A percentile compares a stretch with the other conserved stretches of the same genome.
Evolutionary conservation across 2,888 invertebrate genomes (phyloP).

Genomic region (Zygogramma bicolorata): DNA sequence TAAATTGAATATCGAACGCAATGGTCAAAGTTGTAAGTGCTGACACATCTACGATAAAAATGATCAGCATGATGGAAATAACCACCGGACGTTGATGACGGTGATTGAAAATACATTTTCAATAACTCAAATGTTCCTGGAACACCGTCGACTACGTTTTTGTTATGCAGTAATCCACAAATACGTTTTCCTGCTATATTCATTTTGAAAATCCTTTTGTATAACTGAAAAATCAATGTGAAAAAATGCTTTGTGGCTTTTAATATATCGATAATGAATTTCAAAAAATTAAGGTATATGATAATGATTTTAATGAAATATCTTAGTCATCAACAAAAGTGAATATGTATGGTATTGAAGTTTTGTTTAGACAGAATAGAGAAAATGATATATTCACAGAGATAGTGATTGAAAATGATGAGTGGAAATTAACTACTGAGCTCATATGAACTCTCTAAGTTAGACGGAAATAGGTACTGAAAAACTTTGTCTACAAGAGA

Average conservation of each 20-base stretch:
- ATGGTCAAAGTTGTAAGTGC: no score
- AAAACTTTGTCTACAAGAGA: conserved; percentile 1
- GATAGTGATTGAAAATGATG: conserved; percentile 23
- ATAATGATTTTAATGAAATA: neutral
- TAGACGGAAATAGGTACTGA: neutral
- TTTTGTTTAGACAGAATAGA: conserved; percentile 17
- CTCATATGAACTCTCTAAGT: neutral
- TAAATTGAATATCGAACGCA: no score
- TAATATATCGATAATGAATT: neutral
- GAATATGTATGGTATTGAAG: neutral
- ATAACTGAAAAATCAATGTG: neutral
- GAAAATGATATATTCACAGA: neutral
- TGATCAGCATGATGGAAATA: no score
- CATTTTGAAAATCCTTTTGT: neutral
- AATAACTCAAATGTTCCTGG: no score
- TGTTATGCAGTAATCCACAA: neutral
- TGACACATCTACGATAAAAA: no score
- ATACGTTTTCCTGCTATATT: no score
- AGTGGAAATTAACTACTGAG: conserved; percentile 10
- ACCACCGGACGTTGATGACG: no score
- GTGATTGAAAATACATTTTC: no score
- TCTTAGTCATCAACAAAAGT: neutral
- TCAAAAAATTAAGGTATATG: neutral
- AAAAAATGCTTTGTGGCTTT: conserved; percentile 13
- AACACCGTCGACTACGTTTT: no score